phyloP scores from a whole-genome alignment of 2,888 invertebrate genomes.

The Ochropacha duplaris region DNA sequence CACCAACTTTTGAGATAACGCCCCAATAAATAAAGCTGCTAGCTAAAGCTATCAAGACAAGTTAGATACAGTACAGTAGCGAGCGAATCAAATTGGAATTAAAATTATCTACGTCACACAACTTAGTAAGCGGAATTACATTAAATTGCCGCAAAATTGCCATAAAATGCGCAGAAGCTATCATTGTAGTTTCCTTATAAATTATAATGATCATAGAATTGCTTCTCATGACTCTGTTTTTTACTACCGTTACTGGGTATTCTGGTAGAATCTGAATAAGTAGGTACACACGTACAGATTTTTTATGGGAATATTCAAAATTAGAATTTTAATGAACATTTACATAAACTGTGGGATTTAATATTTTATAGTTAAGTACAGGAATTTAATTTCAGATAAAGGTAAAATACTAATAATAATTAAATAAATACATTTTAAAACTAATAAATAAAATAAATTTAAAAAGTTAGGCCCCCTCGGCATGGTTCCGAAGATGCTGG shows the following conservation, averaged over 20 bases:
- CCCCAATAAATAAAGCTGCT: neutral
- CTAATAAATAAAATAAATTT: no score
- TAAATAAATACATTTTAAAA: no score
- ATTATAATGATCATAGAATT: slow-evolving; percentile 16
- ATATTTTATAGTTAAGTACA: no score
- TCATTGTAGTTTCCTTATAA: slow-evolving; percentile 36
- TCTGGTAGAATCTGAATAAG: neutral
- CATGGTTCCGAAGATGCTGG: no score
- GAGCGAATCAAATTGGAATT: slow-evolving; percentile 7
- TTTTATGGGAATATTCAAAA: neutral
- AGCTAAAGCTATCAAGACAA: neutral
- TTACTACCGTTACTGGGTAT: neutral
- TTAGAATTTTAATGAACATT: no score
- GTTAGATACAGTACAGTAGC: neutral
- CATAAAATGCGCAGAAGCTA: slow-evolving; percentile 42
- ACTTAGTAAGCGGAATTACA: slow-evolving; percentile 30
- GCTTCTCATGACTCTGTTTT: slow-evolving; percentile 10
- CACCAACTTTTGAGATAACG: no score
- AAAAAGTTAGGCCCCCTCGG: no score
- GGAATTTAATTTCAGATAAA: no score
- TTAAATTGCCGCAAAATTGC: slow-evolving; percentile 49
- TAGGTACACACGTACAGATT: no score
- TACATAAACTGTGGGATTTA: no score
- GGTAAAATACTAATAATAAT: no score
- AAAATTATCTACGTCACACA: neutral